phyloP scores from a whole-genome alignment of 2,888 invertebrate species.

The Stenoptilia bipunctidactyla region DNA sequence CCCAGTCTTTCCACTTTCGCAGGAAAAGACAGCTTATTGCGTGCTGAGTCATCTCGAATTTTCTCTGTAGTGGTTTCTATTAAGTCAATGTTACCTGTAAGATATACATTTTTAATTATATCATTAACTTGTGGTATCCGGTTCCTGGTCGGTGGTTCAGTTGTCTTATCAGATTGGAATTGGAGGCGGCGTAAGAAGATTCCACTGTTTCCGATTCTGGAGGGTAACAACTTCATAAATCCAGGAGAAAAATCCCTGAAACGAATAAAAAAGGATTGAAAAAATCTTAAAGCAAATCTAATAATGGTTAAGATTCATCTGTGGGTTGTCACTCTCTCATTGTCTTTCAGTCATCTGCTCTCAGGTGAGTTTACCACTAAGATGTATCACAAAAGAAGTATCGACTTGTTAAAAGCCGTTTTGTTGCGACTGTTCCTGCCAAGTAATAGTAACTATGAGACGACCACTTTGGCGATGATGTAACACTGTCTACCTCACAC shows the following conservation, averaged over 20 bases:
- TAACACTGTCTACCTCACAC: no score
- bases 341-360: no score
- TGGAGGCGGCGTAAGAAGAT: background rate
- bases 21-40: constrained; percentile 24
- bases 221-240: background rate
- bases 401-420: no score
- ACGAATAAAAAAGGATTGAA: no score
- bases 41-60: constrained; percentile 14
- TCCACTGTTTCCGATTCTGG: background rate
- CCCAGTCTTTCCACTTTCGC: constrained; percentile 31
- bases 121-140: background rate
- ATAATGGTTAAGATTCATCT: no score
- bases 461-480: no score
- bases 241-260: background rate
- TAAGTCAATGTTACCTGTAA: constrained; percentile 31
- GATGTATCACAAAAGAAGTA: no score
- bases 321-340: no score
- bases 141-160: constrained; percentile 14
- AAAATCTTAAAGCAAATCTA: no score
- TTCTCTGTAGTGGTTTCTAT: constrained; percentile 20
- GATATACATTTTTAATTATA: constrained; percentile 6
- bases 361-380: no score
- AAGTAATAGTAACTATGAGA: no score
- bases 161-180: constrained; percentile 8
- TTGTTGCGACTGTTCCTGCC: no score